Evolutionary conservation across 2,113 vertebrate genomes (phyloP), one percentile per base, ranked within the genome.

Genomic region (Osmerus mordax): DNA sequence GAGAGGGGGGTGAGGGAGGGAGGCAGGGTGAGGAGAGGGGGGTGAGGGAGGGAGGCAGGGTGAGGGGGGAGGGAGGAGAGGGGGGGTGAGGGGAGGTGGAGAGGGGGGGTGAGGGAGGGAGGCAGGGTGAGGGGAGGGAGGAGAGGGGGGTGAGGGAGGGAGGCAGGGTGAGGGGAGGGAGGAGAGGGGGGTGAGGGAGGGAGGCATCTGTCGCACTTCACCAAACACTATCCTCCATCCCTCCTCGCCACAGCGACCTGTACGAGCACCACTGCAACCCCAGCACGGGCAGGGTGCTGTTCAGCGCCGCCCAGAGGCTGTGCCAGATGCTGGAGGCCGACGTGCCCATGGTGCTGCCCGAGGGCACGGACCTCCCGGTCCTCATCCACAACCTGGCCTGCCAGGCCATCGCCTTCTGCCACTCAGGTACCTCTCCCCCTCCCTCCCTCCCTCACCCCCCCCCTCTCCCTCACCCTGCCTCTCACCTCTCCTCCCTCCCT

Each of bases 261-360:
- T 95, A 93, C 86, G 90, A 93, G 78, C 92, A 93, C n/a, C 92
- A 95, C 78, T 87, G 83, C 32, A 93, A 89, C 67, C 80, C 87
- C 11, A 83, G 82, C 59, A 95, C 95, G 0, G 97, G 95, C 23
- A 89, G 84, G 21, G 84, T 96, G 67, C 90, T 98, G 62, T 95
- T 96, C 69, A 89, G 91, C 47, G 88, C 88, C 0, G 94, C 94
- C 56, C 95, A 91, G 36, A 96, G 87, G 29, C 90, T 99, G 29
- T 99, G 94, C 78, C 93, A 94, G 25, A 94, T 96, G 94, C 73
- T 98, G 88, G 93, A 93, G 79, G 89, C 89, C 18, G 93, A 95
- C 1, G 76, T 91, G n/a, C 93, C 92, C 7, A 90, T 96, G 92
- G 85, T 93, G 55, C 74, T 84, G 9, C 94, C 95, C 1, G 70